These are phyloP conservation scores for Noctilio leporinus DNA, from an alignment of 2,113 vertebrate genomes.

Conservation along the genomic window DNA sequence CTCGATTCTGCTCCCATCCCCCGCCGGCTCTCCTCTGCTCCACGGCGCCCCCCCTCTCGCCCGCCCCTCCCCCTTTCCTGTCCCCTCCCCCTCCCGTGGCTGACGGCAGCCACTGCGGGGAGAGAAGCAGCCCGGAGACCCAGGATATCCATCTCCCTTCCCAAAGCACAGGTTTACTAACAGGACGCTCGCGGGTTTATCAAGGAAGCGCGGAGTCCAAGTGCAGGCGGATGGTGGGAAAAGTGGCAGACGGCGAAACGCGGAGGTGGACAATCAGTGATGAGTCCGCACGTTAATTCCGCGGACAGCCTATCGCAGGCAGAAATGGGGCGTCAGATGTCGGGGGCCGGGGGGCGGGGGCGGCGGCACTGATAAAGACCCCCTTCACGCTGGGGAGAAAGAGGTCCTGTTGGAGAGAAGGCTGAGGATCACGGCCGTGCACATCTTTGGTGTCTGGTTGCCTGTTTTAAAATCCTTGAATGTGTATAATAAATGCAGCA, in stretches of 20 bases:
- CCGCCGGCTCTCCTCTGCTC: neutral
- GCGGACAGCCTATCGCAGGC: neutral
- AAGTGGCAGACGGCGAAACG: neutral
- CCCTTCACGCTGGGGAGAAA: too few relatives aligned
- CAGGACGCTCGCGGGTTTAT: neutral
- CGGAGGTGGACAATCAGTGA: neutral
- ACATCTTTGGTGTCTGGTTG: rapidly evolving
- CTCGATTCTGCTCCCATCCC: neutral
- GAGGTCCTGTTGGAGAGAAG: rapidly evolving
- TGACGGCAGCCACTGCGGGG: neutral
- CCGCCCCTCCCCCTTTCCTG: too few relatives aligned
- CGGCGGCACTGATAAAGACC: too few relatives aligned
- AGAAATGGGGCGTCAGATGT: too few relatives aligned
- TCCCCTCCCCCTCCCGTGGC: neutral
- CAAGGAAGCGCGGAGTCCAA: neutral
- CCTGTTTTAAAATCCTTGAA: neutral
- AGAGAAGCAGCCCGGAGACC: neutral
- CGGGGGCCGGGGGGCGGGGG: too few relatives aligned
- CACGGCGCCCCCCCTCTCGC: rapidly evolving
- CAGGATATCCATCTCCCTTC: neutral
- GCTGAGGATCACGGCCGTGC: neutral
- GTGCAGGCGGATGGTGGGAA: neutral
- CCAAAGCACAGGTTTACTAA: rapidly evolving
- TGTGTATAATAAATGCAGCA: rapidly evolving
- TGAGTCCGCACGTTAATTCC: rapidly evolving